Evolutionary conservation across 37 sponge, comb jelly and placozoan genomes (phyloP).

Genomic region (Diacarnus erythraeanus): DNA sequence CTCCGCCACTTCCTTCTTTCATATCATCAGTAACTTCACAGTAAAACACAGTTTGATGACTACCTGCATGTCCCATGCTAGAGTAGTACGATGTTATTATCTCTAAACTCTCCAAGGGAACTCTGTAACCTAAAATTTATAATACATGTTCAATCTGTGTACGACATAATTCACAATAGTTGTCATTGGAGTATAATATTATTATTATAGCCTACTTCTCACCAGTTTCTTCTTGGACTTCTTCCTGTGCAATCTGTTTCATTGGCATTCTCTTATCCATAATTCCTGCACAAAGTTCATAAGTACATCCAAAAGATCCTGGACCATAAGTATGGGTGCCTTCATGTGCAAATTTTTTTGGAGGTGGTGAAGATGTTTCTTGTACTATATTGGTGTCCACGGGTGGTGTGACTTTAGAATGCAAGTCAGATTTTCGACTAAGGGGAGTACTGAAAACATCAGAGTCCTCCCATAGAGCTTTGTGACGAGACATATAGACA

Average conservation of each 20-base stretch:
- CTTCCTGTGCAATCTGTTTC: constrained; percentile 83
- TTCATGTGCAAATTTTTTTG: not conserved
- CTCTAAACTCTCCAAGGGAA: constrained; percentile 68
- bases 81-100: constrained; percentile 43
- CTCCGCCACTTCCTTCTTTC: constrained; percentile 70
- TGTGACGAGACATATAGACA: constrained; percentile 70
- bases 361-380: not conserved
- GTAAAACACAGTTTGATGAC: constrained; percentile 67
- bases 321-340: constrained; percentile 35
- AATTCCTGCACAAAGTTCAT: constrained; percentile 96
- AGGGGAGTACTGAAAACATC: constrained; percentile 40
- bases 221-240: constrained; percentile 82
- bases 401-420: not conserved
- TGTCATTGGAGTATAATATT: not conserved
- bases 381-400: not conserved
- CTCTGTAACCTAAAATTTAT: constrained; percentile 48
- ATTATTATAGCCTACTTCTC: not conserved
- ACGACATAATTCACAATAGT: not conserved
- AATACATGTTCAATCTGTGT: not conserved
- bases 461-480: constrained; percentile 39
- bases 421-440: constrained; percentile 27
- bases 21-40: constrained; percentile 90
- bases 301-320: constrained; percentile 64
- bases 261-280: constrained; percentile 75
- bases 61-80: constrained; percentile 81